phyloP scores from a whole-genome alignment of 2,888 invertebrate genomes.

The Muscina levida region DNA sequence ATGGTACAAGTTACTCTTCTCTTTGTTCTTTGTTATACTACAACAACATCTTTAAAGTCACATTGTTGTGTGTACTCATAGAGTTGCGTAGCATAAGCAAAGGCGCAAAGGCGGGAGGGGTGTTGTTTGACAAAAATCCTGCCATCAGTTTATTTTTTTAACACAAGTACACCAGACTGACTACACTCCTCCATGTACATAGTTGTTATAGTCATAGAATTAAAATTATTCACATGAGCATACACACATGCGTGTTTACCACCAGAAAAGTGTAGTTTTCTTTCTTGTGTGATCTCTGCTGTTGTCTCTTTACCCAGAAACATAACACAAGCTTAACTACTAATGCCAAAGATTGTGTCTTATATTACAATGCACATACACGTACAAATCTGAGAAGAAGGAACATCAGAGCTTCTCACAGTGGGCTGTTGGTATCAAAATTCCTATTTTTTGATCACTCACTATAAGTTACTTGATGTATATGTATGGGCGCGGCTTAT shows the following conservation, averaged over 20 bases:
- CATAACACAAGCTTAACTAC: constrained; percentile 46
- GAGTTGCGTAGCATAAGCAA: background rate
- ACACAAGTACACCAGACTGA: background rate
- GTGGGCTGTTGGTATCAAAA: too few species aligned
- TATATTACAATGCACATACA: constrained; percentile 18
- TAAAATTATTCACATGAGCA: too few species aligned
- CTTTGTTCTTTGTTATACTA: constrained; percentile 28
- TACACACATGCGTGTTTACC: background rate
- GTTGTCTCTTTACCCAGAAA: constrained; percentile 19
- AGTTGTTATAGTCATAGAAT: background rate
- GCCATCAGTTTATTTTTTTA: constrained; percentile 10
- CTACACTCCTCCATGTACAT: background rate
- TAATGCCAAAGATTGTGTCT: constrained; percentile 41
- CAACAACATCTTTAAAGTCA: constrained; percentile 34
- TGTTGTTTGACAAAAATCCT: constrained; percentile 1
- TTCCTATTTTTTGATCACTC: too few species aligned
- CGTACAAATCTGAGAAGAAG: background rate
- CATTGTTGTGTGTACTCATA: background rate
- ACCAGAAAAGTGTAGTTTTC: background rate
- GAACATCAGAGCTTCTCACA: too few species aligned
- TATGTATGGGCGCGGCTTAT: too few species aligned
- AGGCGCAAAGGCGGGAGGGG: background rate
- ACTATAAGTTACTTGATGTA: too few species aligned
- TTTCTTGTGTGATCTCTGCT: constrained; percentile 22
- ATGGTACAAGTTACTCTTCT: constrained; percentile 3